These are phyloP conservation scores for Pharmacophagus antenor DNA, from an alignment of 2,888 invertebrate genomes.

Conservation along the genomic window DNA sequence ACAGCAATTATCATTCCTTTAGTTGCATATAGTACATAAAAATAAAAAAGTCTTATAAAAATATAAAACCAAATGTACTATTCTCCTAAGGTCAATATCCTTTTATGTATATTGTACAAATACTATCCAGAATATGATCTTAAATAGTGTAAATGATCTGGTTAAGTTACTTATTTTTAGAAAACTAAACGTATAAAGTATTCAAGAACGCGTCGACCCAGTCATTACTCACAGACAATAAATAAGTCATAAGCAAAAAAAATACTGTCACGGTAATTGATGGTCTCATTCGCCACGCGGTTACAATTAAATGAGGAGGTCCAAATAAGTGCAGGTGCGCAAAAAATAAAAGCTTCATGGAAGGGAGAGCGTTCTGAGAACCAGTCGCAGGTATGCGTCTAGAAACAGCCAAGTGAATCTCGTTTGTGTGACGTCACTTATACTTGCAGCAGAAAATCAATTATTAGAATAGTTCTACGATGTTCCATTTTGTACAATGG, in stretches of 20 bases:
- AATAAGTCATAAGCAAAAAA: conserved; percentile 42
- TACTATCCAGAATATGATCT: neutral
- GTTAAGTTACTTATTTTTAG: conserved; percentile 2
- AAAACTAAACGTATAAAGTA: conserved; percentile 9
- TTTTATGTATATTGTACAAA: neutral
- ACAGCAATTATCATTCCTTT: too few species aligned
- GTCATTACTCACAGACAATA: conserved; percentile 36
- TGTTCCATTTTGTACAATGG: neutral
- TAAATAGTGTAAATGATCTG: neutral
- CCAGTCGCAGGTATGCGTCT: conserved; percentile 49
- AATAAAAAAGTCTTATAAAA: too few species aligned
- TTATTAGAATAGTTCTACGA: conserved; percentile 3
- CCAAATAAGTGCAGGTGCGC: conserved; percentile 66
- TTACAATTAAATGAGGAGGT: conserved; percentile 56
- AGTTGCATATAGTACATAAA: too few species aligned
- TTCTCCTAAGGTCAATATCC: too few species aligned
- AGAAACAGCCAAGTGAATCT: conserved; percentile 40
- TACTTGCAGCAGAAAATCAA: conserved; percentile 37
- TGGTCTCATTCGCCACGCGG: conserved; percentile 54
- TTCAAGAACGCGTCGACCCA: conserved; percentile 32
- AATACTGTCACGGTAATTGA: conserved; percentile 60
- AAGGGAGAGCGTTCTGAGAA: conserved; percentile 62
- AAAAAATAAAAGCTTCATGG: conserved; percentile 54
- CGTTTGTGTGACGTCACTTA: conserved; percentile 57
- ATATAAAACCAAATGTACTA: too few species aligned